Percentiles rank a stretch among this genome's conserved stretches.
Conservation (phyloP, 2,888 invertebrate species). For the Drosophila dives region DNA sequence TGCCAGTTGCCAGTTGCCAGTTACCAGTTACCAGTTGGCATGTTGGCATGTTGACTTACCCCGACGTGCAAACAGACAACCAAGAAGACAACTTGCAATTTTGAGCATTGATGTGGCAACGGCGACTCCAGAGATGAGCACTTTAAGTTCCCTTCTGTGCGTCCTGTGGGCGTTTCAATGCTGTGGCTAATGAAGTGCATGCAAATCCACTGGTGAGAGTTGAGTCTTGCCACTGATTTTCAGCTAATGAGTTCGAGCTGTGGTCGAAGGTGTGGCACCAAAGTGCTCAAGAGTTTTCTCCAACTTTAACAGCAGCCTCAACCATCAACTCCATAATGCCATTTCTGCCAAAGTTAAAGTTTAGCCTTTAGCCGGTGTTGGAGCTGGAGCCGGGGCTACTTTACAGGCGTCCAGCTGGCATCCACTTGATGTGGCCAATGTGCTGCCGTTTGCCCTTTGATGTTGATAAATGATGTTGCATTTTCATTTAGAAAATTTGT, state of each 20-base stretch:
- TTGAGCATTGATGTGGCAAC: conserved; percentile 69
- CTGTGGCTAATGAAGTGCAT: conserved; percentile 76
- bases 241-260: conserved; percentile 61
- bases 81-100: conserved; percentile 62
- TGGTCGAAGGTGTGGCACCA: conserved; percentile 50
- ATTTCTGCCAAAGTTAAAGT: conserved; percentile 32
- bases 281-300: conserved; percentile 32
- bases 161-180: conserved; percentile 51
- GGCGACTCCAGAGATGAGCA: conserved; percentile 24
- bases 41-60: conserved; percentile 57
- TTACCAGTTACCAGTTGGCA: conserved; percentile 12
- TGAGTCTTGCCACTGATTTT: conserved; percentile 37
- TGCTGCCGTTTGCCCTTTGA: conserved; percentile 69
- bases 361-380: neutral
- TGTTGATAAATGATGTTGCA: conserved; percentile 80
- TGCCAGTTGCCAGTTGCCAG: neutral
- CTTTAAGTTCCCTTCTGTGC: conserved; percentile 15
- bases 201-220: conserved; percentile 56
- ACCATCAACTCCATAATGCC: conserved; percentile 47
- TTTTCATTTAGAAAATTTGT: conserved; percentile 78
- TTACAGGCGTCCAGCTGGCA: conserved; percentile 43
- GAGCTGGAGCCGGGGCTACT: conserved; percentile 32
- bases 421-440: conserved; percentile 65
- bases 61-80: conserved; percentile 54
- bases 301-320: conserved; percentile 38